phyloP scores from a whole-genome alignment of 2,113 vertebrate genomes.

The Shinisaurus crocodilurus region DNA sequence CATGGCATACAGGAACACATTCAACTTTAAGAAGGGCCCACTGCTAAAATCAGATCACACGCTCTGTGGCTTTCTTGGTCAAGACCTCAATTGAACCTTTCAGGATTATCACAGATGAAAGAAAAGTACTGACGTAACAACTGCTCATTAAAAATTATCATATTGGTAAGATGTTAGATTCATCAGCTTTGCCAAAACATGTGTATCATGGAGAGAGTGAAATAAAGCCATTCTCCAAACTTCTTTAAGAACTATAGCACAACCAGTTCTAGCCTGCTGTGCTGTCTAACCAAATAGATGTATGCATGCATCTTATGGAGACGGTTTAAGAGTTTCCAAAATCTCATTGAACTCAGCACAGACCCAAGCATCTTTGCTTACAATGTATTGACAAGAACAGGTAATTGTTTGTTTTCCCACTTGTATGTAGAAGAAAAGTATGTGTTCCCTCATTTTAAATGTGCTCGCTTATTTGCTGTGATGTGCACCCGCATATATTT shows the following conservation, averaged over 20 bases:
- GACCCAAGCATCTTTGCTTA: not conserved
- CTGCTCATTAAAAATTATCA: not conserved
- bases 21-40: slow-evolving; percentile 5
- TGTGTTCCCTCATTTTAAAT: slow-evolving; percentile 42
- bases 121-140: not conserved
- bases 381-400: slow-evolving; percentile 17
- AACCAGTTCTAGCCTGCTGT: not conserved
- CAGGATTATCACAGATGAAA: not conserved
- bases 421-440: slow-evolving; percentile 46
- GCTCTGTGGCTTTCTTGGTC: not conserved
- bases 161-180: slow-evolving; percentile 7
- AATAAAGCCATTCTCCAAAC: not conserved
- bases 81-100: not conserved
- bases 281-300: slow-evolving; percentile 9
- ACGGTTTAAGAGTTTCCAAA: slow-evolving; percentile 6
- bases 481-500: not conserved
- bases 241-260: not conserved
- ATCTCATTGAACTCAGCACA: slow-evolving; percentile 27
- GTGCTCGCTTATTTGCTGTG: slow-evolving; percentile 36
- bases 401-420: slow-evolving; percentile 45
- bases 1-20: not conserved
- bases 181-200: not conserved
- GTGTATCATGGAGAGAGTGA: not conserved
- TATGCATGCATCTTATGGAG: not conserved
- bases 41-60: slow-evolving; percentile 1